phyloP scores from a whole-genome alignment of 2,797 vertebrate species.

The Eupleurogrammus muticus region DNA sequence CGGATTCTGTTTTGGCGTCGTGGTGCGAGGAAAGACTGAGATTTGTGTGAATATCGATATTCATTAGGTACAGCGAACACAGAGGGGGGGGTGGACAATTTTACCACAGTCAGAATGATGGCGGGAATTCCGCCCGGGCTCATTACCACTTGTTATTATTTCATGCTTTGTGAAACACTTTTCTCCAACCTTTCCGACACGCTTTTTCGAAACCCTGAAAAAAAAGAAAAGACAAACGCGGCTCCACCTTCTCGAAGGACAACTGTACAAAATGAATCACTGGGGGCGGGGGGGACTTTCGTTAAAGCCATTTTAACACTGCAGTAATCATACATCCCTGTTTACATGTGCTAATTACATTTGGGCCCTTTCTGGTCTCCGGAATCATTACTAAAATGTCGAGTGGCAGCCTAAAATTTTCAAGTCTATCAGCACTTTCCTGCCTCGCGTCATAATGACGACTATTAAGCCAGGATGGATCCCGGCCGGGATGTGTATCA shows the following conservation, averaged over 20 bases:
- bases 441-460: conserved; percentile 78
- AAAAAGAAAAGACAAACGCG: conserved; percentile 24
- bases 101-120: not conserved
- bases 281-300: not conserved
- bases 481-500: conserved; percentile 75
- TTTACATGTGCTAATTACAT: conserved; percentile 84
- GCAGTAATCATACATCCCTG: conserved; percentile 68
- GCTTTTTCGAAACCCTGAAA: too few relatives aligned
- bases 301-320: conserved; percentile 52
- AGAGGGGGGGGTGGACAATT: conserved; percentile 10
- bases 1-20: conserved; percentile 11
- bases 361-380: conserved; percentile 79
- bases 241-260: conserved; percentile 37
- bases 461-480: conserved; percentile 82
- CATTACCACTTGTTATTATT: conserved; percentile 41
- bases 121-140: conserved; percentile 10
- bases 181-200: conserved; percentile 24
- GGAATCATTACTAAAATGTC: conserved; percentile 85
- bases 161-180: conserved; percentile 3
- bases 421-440: conserved; percentile 83
- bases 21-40: conserved; percentile 23
- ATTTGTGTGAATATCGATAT: conserved; percentile 27
- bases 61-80: conserved; percentile 22
- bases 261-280: conserved; percentile 40
- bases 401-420: conserved; percentile 77